Evolutionary conservation across 2,888 invertebrate species (phyloP).

Genomic region (Cantharis nigra): DNA sequence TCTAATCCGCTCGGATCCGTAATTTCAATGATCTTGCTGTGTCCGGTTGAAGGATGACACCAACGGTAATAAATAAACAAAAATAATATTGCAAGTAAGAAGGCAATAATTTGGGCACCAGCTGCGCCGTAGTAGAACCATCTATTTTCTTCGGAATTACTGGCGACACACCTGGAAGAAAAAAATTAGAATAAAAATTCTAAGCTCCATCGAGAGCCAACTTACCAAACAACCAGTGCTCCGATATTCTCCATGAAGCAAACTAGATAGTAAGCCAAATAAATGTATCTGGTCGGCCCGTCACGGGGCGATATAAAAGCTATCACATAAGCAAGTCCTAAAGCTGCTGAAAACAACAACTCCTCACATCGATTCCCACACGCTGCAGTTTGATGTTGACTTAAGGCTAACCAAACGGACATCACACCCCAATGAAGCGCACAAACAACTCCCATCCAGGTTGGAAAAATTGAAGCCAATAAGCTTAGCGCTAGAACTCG

Average conservation of each 20-base stretch:
- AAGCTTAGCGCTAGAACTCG: slow-evolving; percentile 62
- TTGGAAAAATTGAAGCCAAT: slow-evolving; percentile 60
- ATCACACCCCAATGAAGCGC: slow-evolving; percentile 62
- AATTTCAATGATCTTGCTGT: slow-evolving; percentile 45
- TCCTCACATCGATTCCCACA: slow-evolving; percentile 56
- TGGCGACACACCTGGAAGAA: slow-evolving; percentile 53
- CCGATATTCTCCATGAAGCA: slow-evolving; percentile 59
- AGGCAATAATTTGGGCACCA: slow-evolving; percentile 51
- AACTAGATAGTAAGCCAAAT: slow-evolving; percentile 56
- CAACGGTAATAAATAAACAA: slow-evolving; percentile 55
- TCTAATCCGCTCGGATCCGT: slow-evolving; percentile 45
- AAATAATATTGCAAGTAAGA: slow-evolving; percentile 52
- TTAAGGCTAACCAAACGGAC: slow-evolving; percentile 60
- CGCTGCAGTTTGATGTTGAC: slow-evolving; percentile 56
- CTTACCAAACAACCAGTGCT: slow-evolving; percentile 57
- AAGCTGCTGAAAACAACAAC: slow-evolving; percentile 57
- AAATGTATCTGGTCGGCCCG: slow-evolving; percentile 62
- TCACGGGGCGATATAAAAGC: slow-evolving; percentile 65
- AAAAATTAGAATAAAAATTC: not conserved
- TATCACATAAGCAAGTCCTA: slow-evolving; percentile 64
- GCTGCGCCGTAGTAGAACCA: slow-evolving; percentile 55
- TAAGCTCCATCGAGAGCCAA: slow-evolving; percentile 4
- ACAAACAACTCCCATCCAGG: slow-evolving; percentile 58
- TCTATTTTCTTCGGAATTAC: slow-evolving; percentile 52
- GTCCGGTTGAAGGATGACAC: slow-evolving; percentile 53